phyloP scores from a whole-genome alignment of 2,888 invertebrate species.

The Neoaliturus tenellus region DNA sequence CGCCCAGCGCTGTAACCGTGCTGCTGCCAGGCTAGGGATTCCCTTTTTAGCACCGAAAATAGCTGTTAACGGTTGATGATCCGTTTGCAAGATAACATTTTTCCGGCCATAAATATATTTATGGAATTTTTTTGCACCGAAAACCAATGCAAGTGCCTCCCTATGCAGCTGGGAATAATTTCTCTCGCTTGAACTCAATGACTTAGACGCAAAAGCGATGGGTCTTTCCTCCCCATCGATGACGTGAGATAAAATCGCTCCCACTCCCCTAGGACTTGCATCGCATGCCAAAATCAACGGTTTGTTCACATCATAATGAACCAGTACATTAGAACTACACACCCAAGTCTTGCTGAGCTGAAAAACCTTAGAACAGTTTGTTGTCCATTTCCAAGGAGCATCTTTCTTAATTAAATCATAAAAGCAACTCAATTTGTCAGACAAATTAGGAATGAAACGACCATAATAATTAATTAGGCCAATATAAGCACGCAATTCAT shows the following conservation, averaged over 20 bases:
- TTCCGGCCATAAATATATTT: neutral
- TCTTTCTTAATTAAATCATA: neutral
- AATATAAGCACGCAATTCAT: neutral
- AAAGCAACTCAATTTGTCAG: neutral
- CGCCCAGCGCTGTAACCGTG: constrained; percentile 37
- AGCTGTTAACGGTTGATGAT: neutral
- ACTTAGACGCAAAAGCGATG: neutral
- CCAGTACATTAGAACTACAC: neutral
- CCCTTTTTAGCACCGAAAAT: constrained; percentile 38
- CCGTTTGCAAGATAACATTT: neutral
- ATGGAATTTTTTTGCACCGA: neutral
- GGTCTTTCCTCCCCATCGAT: neutral
- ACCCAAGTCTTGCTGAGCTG: neutral
- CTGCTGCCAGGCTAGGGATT: constrained; percentile 32
- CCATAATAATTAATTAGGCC: neutral
- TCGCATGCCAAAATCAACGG: neutral
- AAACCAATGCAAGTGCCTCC: neutral
- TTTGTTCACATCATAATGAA: neutral
- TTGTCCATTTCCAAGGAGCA: neutral
- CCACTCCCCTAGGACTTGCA: neutral
- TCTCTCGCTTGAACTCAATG: neutral
- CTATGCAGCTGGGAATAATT: neutral
- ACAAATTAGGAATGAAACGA: neutral
- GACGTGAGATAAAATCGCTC: neutral
- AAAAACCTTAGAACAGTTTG: neutral